Percentiles rank a stretch among this genome's conserved stretches.
These are phyloP conservation scores for Lethenteron reissneri DNA, from an alignment of 2,113 vertebrate species.

Conservation along the genomic window DNA sequence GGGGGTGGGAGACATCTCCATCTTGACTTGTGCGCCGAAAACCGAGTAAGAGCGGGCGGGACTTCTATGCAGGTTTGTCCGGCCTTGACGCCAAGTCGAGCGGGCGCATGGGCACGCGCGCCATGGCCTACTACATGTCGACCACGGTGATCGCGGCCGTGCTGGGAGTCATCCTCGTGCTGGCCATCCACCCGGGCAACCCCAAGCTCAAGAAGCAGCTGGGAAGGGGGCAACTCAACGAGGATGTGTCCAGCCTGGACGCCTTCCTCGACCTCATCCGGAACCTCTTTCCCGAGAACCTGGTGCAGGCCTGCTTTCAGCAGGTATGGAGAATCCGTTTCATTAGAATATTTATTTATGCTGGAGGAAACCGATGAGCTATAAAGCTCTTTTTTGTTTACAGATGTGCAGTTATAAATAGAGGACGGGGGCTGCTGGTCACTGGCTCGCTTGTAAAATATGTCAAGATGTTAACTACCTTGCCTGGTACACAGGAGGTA, in stretches of 20 bases:
- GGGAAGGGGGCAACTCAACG: slow-evolving; percentile 65
- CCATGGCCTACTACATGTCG: slow-evolving; percentile 92
- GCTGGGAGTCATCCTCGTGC: slow-evolving; percentile 78
- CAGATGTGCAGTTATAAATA: background rate
- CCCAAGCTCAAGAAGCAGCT: slow-evolving; percentile 79
- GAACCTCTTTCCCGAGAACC: slow-evolving; percentile 87
- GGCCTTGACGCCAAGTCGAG: slow-evolving; percentile 93
- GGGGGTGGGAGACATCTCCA: too few species aligned
- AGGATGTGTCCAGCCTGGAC: slow-evolving; percentile 88
- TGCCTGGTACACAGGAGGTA: too few species aligned
- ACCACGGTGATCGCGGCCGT: slow-evolving; percentile 89
- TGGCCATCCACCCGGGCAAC: slow-evolving; percentile 84
- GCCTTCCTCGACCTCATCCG: slow-evolving; percentile 89
- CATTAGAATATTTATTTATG: background rate
- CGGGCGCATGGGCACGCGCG: slow-evolving; percentile 75
- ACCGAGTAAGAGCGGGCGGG: too few species aligned
- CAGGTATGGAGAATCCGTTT: slow-evolving; percentile 34
- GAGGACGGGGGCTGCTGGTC: too few species aligned
- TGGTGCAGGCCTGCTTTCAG: slow-evolving; percentile 93
- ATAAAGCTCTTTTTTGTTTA: background rate
- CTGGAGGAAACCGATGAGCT: too few species aligned
- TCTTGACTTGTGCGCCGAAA: too few species aligned
- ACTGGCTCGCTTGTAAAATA: too few species aligned
- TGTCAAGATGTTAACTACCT: too few species aligned
- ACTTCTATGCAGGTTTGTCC: slow-evolving; percentile 40